Base-by-base conservation (phyloP, 2,888 invertebrate species). In the Brachyptera risi region DNA sequence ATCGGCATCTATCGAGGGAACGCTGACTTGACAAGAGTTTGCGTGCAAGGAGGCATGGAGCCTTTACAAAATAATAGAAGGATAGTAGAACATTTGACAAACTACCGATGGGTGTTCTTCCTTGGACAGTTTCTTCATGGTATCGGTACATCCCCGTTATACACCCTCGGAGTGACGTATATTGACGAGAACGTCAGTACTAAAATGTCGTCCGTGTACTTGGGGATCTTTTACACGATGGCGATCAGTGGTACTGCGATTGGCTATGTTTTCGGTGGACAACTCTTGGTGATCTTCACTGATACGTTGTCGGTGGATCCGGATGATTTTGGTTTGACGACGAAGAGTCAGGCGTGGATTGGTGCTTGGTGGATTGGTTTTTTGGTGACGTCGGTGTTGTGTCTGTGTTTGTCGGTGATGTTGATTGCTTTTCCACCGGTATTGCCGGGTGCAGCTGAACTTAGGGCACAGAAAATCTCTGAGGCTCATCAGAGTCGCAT, bases 321-420 rank as follows among this genome's bases (percentile, higher is more conserved):
- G 0, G 73, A 79, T 56, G 78, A 81, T 89, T 89, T 87, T 62
- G 85, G 86, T 3, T 75, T 88, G 63, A 87, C 86, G 5, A 83
- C 86, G 0, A 77, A 80, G 60, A 88, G 86, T 69, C 86, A 86
- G 21, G 82, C 85, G 9, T 92, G 91, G 91, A 85, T 92, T 58
- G 92, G 92, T 23, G 90, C 90, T 24, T 92, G 91, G 91, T 92
- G 91, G 91, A 79, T 90, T 56, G 90, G 90, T 1, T 91, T 91
- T 72, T 78, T 90, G 24, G 76, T 85, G 9, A 83, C 86, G 0
- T 85, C 85, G 0, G 51, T 83, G 1, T 75, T 86, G 31, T 86
- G 87, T 65, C 75, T 87, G 44, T 71, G 86, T 0, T 80, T 90
- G 1, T 84, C 90, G 0, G 74, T 89, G 66, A 90, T 90, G 0